These are phyloP conservation scores for Pampus argenteus DNA, from an alignment of 2,797 vertebrate genomes.

Conservation along the genomic window DNA sequence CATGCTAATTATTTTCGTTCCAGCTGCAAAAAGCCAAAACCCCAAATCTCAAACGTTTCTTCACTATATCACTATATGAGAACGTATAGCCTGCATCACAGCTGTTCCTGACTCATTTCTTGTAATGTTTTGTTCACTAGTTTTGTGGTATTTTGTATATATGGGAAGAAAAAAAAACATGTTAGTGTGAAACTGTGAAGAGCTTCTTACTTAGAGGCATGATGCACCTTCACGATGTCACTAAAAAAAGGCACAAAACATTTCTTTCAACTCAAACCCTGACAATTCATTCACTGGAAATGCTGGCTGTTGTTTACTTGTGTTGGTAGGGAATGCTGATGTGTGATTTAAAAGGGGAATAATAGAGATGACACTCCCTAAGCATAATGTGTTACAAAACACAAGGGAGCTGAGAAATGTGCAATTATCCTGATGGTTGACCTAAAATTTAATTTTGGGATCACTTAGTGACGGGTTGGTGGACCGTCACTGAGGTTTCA, in stretches of 20 bases:
- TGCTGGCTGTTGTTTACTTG: slow-evolving; percentile 36
- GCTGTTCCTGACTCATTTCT: neutral
- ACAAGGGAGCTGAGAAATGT: neutral
- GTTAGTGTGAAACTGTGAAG: too few relatives aligned
- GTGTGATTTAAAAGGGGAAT: neutral
- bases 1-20: neutral
- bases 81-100: slow-evolving; percentile 1
- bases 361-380: slow-evolving; percentile 6
- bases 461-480: neutral
- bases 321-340: slow-evolving; percentile 27
- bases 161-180: neutral
- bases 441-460: neutral
- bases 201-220: slow-evolving; percentile 1
- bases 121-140: neutral
- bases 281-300: slow-evolving; percentile 45
- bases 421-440: too few relatives aligned
- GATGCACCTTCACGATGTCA: slow-evolving; percentile 26
- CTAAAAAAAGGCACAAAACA: slow-evolving; percentile 22
- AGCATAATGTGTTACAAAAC: neutral
- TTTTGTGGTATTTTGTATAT: slow-evolving; percentile 8
- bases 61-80: neutral
- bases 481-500: neutral
- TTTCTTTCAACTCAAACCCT: neutral
- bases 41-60: neutral
- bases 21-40: neutral